Conservation (phyloP, 2,888 invertebrate genomes). For the Caenorhabditis sp. region DNA sequence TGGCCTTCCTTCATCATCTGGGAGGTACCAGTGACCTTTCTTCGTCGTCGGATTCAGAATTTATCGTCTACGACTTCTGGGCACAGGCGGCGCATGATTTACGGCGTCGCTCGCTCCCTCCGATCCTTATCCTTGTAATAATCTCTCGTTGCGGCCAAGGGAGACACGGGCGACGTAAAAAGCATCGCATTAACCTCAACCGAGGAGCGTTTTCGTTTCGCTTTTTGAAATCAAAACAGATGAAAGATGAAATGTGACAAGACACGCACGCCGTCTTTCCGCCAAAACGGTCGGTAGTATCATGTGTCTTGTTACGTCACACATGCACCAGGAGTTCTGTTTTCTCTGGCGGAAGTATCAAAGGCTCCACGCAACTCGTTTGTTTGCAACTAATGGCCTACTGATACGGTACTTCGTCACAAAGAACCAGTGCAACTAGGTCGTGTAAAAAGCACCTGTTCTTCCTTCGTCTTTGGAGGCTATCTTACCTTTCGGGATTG, state of each 20-base stretch:
- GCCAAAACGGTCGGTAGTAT: constrained; percentile 23
- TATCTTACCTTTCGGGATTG: constrained; percentile 36
- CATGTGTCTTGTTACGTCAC: constrained; percentile 51
- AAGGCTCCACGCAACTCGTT: constrained; percentile 49
- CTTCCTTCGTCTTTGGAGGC: constrained; percentile 17
- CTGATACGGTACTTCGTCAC: constrained; percentile 39
- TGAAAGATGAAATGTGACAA: constrained; percentile 11
- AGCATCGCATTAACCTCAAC: constrained; percentile 36
- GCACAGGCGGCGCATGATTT: constrained; percentile 62
- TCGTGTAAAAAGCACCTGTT: constrained; percentile 28
- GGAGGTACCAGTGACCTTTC: constrained; percentile 51
- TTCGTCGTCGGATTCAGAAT: constrained; percentile 55
- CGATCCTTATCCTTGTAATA: constrained; percentile 62
- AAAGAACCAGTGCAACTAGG: constrained; percentile 15
- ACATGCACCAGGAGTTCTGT: constrained; percentile 32
- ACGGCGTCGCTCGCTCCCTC: constrained; percentile 54
- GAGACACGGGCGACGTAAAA: constrained; percentile 21
- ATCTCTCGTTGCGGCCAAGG: constrained; percentile 36
- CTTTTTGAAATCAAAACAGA: constrained; percentile 34
- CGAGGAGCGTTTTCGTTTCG: constrained; percentile 18
- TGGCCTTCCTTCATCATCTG: constrained; percentile 21
- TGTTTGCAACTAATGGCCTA: constrained; percentile 41
- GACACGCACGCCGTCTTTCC: constrained; percentile 20
- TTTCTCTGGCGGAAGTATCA: constrained; percentile 51
- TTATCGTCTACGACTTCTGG: constrained; percentile 55